Conservation (phyloP, 2,888 invertebrate species). For the Lapara coniferarum region DNA sequence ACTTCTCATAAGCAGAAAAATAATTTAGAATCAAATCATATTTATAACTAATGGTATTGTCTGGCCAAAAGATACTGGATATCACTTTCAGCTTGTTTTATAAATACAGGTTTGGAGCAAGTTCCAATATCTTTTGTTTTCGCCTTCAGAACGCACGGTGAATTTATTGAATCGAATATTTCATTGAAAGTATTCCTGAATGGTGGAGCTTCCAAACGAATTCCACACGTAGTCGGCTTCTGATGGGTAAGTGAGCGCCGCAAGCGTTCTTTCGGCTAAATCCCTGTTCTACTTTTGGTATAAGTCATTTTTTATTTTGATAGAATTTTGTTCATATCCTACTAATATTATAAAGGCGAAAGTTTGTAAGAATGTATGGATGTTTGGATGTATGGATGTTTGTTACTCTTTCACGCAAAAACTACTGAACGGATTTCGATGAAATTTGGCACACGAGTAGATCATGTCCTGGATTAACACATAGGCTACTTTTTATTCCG, state of each 20-base stretch:
- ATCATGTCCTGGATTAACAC: no score
- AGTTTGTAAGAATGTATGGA: no score
- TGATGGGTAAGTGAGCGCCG: slow-evolving; percentile 26
- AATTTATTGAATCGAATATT: slow-evolving; percentile 27
- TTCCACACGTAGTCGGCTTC: slow-evolving; percentile 26
- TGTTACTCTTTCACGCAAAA: no score
- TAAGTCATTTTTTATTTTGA: slow-evolving; percentile 16
- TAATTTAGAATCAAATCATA: no score
- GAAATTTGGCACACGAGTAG: no score
- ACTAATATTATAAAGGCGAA: no score
- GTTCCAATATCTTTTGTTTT: slow-evolving; percentile 21
- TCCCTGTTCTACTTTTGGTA: slow-evolving; percentile 18
- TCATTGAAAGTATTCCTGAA: slow-evolving; percentile 27
- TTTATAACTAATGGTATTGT: no score
- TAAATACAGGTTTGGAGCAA: slow-evolving; percentile 1
- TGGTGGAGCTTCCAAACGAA: slow-evolving; percentile 27
- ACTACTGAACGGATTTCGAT: no score
- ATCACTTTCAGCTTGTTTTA: slow-evolving; percentile 15
- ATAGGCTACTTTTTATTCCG: no score
- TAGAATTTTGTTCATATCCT: neutral
- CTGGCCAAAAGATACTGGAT: neutral
- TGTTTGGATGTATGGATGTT: no score
- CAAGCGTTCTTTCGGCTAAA: slow-evolving; percentile 20
- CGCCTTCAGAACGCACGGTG: neutral
- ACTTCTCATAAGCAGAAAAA: no score